Evolutionary conservation across 2,113 vertebrate genomes (phyloP).

Genomic region (Azemiops feae): DNA sequence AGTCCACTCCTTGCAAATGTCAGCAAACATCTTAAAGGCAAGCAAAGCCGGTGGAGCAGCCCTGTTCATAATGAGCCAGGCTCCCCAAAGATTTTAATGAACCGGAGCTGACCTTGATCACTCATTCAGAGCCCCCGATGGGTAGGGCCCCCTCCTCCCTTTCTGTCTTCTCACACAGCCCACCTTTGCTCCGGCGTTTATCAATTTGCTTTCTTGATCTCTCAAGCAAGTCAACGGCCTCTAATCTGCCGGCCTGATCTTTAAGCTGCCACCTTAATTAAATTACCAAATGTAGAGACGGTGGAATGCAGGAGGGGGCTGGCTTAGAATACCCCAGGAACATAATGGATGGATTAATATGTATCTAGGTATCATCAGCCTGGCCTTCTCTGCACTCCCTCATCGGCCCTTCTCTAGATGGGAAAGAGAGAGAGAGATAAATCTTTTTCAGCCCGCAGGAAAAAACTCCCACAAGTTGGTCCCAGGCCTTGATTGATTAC

Average conservation of each 20-base stretch:
- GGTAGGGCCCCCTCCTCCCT: constrained; percentile 63
- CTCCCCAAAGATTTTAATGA: constrained; percentile 82
- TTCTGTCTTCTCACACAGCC: constrained; percentile 74
- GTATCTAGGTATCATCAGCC: constrained; percentile 1
- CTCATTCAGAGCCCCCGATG: constrained; percentile 77
- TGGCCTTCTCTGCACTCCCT: background rate
- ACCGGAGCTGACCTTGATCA: constrained; percentile 88
- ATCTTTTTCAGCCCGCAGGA: background rate
- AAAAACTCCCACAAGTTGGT: background rate
- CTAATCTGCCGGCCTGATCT: constrained; percentile 82
- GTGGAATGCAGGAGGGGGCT: constrained; percentile 69
- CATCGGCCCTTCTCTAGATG: background rate
- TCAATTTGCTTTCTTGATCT: constrained; percentile 96
- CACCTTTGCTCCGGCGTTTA: constrained; percentile 86
- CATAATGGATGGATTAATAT: constrained; percentile 36
- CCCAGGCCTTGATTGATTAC: background rate
- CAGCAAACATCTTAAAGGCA: background rate
- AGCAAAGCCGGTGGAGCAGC: background rate
- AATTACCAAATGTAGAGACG: constrained; percentile 69
- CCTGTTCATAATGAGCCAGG: constrained; percentile 63
- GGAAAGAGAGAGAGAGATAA: background rate
- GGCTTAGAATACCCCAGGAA: constrained; percentile 42
- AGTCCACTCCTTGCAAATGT: background rate
- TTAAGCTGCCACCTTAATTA: constrained; percentile 77
- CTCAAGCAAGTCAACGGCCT: constrained; percentile 91